A percentile compares a stretch with the other conserved stretches of the same genome.
These are phyloP conservation scores for Arion vulgaris DNA, from an alignment of 1,140 invertebrate genomes.

Conservation along the genomic window DNA sequence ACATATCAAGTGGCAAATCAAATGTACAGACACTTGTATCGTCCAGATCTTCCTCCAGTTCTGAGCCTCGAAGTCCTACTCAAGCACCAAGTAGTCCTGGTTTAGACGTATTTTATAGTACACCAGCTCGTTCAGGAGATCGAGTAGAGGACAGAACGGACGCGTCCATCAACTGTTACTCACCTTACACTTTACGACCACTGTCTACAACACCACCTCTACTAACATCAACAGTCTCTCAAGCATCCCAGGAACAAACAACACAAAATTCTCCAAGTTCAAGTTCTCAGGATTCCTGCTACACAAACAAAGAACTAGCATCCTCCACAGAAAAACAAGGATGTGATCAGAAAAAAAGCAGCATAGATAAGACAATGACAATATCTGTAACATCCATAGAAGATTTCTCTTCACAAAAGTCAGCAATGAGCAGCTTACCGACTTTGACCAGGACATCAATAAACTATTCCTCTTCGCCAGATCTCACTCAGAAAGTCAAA, in stretches of 20 bases:
- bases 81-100: neutral
- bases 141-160: constrained; percentile 28
- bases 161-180: constrained; percentile 2
- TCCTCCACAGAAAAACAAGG: neutral
- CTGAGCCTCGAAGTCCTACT: constrained; percentile 6
- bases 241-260: neutral
- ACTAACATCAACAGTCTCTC: neutral
- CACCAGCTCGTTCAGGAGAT: constrained; percentile 20
- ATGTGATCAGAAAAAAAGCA: neutral
- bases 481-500: neutral
- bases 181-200: neutral
- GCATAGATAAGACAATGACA: neutral
- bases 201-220: neutral
- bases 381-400: neutral
- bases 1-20: neutral
- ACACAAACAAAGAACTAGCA: neutral
- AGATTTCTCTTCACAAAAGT: neutral
- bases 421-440: neutral
- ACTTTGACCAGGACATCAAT: neutral
- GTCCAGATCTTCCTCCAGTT: neutral
- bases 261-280: neutral
- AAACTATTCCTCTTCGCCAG: neutral
- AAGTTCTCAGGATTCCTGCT: neutral
- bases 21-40: neutral
- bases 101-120: constrained; percentile 27